A percentile compares a stretch with the other conserved stretches of the same genome.
Conservation (phyloP, 2,888 invertebrate genomes). For the Deladenus siricidicola region DNA sequence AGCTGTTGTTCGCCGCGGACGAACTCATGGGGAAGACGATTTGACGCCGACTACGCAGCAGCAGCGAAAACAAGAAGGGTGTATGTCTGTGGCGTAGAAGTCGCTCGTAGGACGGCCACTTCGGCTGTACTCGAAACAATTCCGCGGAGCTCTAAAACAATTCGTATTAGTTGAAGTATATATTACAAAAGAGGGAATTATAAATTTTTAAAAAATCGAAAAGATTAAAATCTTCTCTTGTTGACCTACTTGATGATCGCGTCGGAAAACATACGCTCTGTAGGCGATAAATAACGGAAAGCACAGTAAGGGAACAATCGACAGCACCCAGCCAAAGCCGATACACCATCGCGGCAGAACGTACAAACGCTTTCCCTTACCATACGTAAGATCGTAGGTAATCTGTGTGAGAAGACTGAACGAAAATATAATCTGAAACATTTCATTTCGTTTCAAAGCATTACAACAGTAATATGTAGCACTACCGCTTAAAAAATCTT, state of each 20-base stretch:
- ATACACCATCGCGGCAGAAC: conserved; percentile 25
- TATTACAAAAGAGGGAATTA: background rate
- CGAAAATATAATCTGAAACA: conserved; percentile 22
- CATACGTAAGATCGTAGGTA: conserved; percentile 22
- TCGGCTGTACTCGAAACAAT: conserved; percentile 15
- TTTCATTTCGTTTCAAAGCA: background rate
- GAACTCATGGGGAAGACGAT: no score
- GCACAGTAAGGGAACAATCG: conserved; percentile 21
- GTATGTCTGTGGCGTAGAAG: background rate
- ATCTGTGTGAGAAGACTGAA: conserved; percentile 24
- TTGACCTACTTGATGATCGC: conserved; percentile 21
- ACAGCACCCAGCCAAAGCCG: conserved; percentile 25
- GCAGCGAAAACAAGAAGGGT: no score
- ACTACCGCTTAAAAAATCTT: background rate
- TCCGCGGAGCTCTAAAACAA: background rate
- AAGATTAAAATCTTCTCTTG: background rate
- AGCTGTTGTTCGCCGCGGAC: no score
- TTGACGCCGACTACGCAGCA: no score
- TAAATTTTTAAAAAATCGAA: background rate
- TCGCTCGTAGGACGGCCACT: conserved; percentile 18
- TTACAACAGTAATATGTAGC: background rate
- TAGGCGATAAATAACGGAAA: conserved; percentile 24
- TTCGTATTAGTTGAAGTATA: background rate
- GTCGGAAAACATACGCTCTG: conserved; percentile 22
- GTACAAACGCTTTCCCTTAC: conserved; percentile 26